These are phyloP conservation scores for Onychorhynchus coronatus DNA, from an alignment of 2,113 vertebrate genomes.

Conservation along the genomic window DNA sequence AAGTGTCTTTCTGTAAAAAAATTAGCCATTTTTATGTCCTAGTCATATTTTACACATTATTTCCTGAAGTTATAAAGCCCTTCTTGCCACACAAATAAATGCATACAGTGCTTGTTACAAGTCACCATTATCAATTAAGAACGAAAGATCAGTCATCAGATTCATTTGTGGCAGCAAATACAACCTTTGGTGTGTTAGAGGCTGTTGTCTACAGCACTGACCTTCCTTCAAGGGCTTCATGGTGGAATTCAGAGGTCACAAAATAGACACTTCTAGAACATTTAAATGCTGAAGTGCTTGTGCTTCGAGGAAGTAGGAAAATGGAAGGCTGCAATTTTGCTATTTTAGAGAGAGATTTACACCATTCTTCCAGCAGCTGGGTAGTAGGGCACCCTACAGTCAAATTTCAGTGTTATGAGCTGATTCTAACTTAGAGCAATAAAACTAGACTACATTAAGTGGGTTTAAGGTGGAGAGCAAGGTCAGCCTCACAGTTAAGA, in stretches of 20 bases:
- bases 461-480: neutral
- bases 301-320: neutral
- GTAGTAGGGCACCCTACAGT: neutral
- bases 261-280: neutral
- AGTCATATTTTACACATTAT: neutral
- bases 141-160: neutral
- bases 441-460: neutral
- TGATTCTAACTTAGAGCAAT: neutral
- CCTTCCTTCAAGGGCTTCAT: neutral
- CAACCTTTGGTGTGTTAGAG: neutral
- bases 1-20: neutral
- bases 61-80: neutral
- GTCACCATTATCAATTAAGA: neutral
- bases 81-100: neutral
- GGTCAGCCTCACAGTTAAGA: neutral
- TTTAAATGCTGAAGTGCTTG: neutral
- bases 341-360: neutral
- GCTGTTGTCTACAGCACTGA: neutral
- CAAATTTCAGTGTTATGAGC: neutral
- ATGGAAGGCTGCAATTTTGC: neutral
- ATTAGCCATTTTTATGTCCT: neutral
- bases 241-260: neutral
- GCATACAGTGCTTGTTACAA: neutral
- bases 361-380: neutral
- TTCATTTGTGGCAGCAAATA: neutral